Base-by-base conservation (phyloP, 2,888 invertebrate genomes). In the Nymphalis urticae region DNA sequence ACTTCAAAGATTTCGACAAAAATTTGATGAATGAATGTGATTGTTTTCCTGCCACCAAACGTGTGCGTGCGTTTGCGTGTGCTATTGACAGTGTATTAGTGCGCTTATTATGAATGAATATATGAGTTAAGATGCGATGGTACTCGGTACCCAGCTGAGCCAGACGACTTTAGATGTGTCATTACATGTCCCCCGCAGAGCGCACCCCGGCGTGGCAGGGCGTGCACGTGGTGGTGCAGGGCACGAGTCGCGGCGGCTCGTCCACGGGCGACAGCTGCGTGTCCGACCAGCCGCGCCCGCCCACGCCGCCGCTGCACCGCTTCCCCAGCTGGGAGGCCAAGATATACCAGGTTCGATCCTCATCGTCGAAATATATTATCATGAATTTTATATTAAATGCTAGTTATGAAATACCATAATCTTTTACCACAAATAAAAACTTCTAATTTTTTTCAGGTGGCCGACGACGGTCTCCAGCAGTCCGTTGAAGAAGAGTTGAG, bases 321-420 rank as follows among this genome's bases (percentile, higher is more conserved):
- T 97, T 97, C 85, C 97, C 97, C 6, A 97, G 97, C 79, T 98
- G 98, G 98, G 98, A 98, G 88, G 98, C 97, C n/a, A 95, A 98
- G 85, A 98, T 98, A 80, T 98, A 98, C 87, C 97, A 98, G 93
- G 97, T 97, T 56, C 1, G 13, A n/a, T 3, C n/a, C n/a, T n/a
- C 0, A 13, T 48, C 7, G 17, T 61, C 61, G 10, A 10, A 32
- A 32, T 6, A 32, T 6, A 32, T 27, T 5, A 27, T 32, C 27
- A 32, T 6, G 27, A 32, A 32, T 6, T 32, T 32, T 21, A 32
- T 32, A 32, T 6, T 6, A 32, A 32, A 32, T 32, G 5, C 27
- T 6, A 32, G 1, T 32, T 6, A 32, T 32, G 27, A 32, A 32
- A 6, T 1, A 32, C 27, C 27, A 32, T 32, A 32, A 32, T 6